Evolutionary conservation across 2,888 invertebrate species (phyloP).

Genomic region (Lucinisca nassula): DNA sequence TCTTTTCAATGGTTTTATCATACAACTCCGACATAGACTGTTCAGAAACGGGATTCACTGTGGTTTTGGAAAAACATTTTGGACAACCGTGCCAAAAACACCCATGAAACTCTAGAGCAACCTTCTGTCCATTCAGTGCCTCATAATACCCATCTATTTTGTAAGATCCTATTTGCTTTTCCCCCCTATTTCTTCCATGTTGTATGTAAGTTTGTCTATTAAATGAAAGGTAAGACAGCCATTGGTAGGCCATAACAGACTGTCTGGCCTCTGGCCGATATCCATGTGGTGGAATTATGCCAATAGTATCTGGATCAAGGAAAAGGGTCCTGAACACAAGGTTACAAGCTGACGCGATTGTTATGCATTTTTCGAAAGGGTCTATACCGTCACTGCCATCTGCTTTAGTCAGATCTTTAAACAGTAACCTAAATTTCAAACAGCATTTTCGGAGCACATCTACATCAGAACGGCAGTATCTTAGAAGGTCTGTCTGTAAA

Average conservation of each 20-base stretch:
- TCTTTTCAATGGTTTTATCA: slow-evolving; percentile 43
- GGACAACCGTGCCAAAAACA: slow-evolving; percentile 47
- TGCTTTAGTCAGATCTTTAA: slow-evolving; percentile 24
- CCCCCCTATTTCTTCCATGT: slow-evolving; percentile 23
- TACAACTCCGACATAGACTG: slow-evolving; percentile 51
- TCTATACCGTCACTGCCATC: slow-evolving; percentile 17
- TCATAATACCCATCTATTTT: slow-evolving; percentile 38
- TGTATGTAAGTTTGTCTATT: slow-evolving; percentile 2
- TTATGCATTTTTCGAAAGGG: slow-evolving; percentile 32
- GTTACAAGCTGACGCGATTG: slow-evolving; percentile 46
- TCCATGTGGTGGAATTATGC: slow-evolving; percentile 52
- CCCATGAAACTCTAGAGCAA: slow-evolving; percentile 28
- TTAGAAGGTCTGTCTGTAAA: slow-evolving; percentile 36
- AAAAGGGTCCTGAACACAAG: slow-evolving; percentile 28
- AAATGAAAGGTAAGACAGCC: slow-evolving; percentile 33
- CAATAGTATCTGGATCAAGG: slow-evolving; percentile 30
- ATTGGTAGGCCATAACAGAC: slow-evolving; percentile 46
- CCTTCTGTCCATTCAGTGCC: neutral
- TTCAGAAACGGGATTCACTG: slow-evolving; percentile 41
- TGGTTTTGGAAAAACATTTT: slow-evolving; percentile 26
- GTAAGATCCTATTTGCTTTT: slow-evolving; percentile 35
- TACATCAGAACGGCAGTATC: slow-evolving; percentile 45
- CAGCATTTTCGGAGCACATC: slow-evolving; percentile 37
- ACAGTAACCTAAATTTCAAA: slow-evolving; percentile 31
- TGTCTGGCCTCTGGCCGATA: slow-evolving; percentile 42